Base-by-base conservation (phyloP, 2,113 vertebrate species). In the Octodon degus region DNA sequence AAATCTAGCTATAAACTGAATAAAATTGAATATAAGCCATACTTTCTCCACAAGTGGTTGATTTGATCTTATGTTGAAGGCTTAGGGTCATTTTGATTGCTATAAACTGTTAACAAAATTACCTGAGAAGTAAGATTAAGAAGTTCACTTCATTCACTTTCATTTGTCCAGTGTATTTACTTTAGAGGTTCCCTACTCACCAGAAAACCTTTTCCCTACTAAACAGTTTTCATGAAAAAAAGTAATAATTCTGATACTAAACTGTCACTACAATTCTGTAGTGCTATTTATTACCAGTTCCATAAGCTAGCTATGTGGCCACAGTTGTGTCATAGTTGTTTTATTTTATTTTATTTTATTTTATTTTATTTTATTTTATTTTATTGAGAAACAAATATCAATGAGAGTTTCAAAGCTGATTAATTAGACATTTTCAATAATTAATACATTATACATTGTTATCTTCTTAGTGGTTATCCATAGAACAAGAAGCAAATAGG, bases 31-130 rank as follows among this genome's bases (percentile, higher is more conserved):
- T 96, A 24, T 93, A 90, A 86, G 90, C 97, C 96, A 43, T 90
- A 34, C 94, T 83, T 84, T 91, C 91, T 97, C 98, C 97, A 93
- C 89, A 98, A 97, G 96, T 97, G 80, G 94, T 96, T 96, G 87
- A 47, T 58, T 95, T 79, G 55, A 76, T 83, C 88, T 96, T 96
- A 86, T 76, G 55, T 97, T 93, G 93, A 95, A 92, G 67, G 84
- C 86, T 72, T 95, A 72, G 93, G 55, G n/a, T 72, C 63, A 74
- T 90, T 91, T 80, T 79, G 0, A 55, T 94, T 95, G 96, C 74
- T 81, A 10, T 74, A 83, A 68, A 79, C 67, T 55, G 86, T 81
- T 76, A 25, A 76, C 40, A 76, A 74, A 74, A 24, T 74, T 60
- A 67, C 97, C 68, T 97, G 82, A 72, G 94, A 97, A 94, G 89